Percentiles rank a stretch among this genome's conserved stretches.
These are phyloP conservation scores for Scaptomyza parva DNA, from an alignment of 2,888 invertebrate genomes.

Conservation along the genomic window DNA sequence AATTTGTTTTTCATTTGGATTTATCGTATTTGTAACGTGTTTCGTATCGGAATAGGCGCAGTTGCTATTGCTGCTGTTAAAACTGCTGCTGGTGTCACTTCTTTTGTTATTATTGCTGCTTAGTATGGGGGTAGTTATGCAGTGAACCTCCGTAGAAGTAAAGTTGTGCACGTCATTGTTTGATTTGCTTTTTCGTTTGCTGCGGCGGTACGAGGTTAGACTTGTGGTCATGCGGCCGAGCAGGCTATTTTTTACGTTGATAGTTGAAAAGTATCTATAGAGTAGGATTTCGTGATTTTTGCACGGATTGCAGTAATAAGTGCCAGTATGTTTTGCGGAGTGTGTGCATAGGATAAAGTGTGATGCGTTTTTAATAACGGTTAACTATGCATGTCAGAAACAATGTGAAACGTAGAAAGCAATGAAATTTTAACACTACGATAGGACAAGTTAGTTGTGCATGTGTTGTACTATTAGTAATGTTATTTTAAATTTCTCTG, in stretches of 20 bases:
- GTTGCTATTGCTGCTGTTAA: conserved; percentile 15
- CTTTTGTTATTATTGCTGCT: conserved; percentile 27
- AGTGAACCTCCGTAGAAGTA: conserved; percentile 68
- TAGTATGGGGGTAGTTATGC: conserved; percentile 59
- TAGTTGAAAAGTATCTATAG: conserved; percentile 83
- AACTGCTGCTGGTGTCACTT: conserved; percentile 15
- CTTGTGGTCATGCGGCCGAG: conserved; percentile 84
- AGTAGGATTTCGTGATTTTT: conserved; percentile 16
- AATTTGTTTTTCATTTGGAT: conserved; percentile 10
- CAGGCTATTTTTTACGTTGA: conserved; percentile 84
- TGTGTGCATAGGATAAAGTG: conserved; percentile 10
- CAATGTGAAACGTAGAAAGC: conserved; percentile 9
- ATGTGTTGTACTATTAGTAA: too few species aligned
- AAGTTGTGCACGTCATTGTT: conserved; percentile 83
- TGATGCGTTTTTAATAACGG: conserved; percentile 12
- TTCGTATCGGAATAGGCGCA: conserved; percentile 26
- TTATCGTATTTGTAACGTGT: conserved; percentile 5
- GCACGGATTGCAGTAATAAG: conserved; percentile 18
- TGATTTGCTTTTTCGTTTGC: conserved; percentile 83
- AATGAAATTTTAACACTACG: too few species aligned
- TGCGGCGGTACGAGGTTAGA: conserved; percentile 83
- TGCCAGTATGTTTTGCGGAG: conserved; percentile 8
- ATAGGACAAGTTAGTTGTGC: too few species aligned
- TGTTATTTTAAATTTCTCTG: too few species aligned
- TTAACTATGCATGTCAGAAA: conserved; percentile 36